These are phyloP conservation scores for Lordiphosa fenestrarum DNA, from an alignment of 2,888 invertebrate species.

Conservation along the genomic window DNA sequence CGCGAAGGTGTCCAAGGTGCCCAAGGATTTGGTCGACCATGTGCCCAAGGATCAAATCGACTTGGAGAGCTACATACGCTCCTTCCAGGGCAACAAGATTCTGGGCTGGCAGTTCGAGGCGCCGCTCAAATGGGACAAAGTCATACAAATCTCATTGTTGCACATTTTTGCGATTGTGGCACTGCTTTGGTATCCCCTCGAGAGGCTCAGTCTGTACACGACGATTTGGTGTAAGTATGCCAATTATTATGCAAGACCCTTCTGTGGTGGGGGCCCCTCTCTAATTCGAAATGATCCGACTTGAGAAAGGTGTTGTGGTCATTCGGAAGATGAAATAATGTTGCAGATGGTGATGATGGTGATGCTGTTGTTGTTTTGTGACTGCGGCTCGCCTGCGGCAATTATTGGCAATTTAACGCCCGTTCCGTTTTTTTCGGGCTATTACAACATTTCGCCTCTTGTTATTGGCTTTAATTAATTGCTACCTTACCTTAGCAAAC, in stretches of 20 bases:
- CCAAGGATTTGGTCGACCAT: conserved; percentile 35
- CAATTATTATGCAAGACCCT: conserved; percentile 6
- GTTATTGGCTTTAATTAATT: conserved; percentile 60
- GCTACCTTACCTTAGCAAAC: conserved; percentile 46
- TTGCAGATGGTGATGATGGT: conserved; percentile 11
- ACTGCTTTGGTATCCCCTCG: conserved; percentile 74
- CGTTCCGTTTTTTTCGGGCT: conserved; percentile 21
- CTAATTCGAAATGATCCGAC: conserved; percentile 6
- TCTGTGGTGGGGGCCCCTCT: neutral
- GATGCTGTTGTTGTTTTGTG: conserved; percentile 28
- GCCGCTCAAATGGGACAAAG: conserved; percentile 85
- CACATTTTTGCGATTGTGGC: conserved; percentile 81
- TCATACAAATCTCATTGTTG: conserved; percentile 82
- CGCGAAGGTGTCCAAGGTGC: conserved; percentile 22
- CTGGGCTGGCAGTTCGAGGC: conserved; percentile 82
- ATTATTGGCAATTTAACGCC: conserved; percentile 61
- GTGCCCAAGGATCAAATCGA: conserved; percentile 69
- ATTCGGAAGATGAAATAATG: neutral
- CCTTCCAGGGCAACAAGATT: conserved; percentile 74
- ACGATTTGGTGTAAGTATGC: conserved; percentile 83
- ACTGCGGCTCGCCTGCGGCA: conserved; percentile 26
- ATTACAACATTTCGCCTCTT: conserved; percentile 54
- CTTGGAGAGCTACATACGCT: conserved; percentile 71
- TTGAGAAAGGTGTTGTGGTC: conserved; percentile 10
- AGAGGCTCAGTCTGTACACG: conserved; percentile 80